phyloP scores from a whole-genome alignment of 2,113 vertebrate species.

The Xiphophorus maculatus region DNA sequence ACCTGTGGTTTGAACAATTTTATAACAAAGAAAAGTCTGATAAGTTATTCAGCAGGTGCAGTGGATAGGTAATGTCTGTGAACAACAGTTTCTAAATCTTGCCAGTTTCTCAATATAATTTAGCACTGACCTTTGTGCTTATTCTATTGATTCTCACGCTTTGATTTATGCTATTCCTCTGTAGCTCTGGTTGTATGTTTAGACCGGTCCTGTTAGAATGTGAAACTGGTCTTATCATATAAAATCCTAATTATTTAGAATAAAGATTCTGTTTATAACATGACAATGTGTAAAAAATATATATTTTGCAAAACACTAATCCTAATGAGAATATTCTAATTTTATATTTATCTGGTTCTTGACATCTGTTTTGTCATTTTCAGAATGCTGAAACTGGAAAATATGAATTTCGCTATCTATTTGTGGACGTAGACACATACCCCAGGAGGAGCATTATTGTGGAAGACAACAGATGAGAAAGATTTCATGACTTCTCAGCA shows the following conservation, averaged over 20 bases:
- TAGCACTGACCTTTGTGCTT: background rate
- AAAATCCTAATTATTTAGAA: background rate
- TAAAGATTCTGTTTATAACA: background rate
- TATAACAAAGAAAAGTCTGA: no score
- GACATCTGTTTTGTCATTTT: conserved; percentile 33
- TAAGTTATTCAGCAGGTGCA: background rate
- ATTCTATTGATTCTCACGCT: background rate
- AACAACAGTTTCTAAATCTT: background rate
- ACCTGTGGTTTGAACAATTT: no score
- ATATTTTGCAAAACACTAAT: background rate
- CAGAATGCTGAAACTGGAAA: conserved; percentile 88
- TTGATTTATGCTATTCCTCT: no score
- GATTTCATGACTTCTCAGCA: background rate
- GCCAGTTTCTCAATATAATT: background rate
- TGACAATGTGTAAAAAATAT: background rate
- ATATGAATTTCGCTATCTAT: conserved; percentile 89
- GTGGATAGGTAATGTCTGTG: background rate
- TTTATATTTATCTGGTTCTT: conserved; percentile 1
- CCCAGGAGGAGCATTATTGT: conserved; percentile 90
- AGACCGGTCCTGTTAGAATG: no score
- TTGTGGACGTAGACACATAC: conserved; percentile 90
- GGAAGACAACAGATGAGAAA: conserved; percentile 88
- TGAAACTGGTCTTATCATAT: background rate
- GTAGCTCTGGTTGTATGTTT: no score
- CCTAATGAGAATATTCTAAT: background rate